Evolutionary conservation across 2,113 vertebrate genomes (phyloP).

Genomic region (Alouatta palliata): DNA sequence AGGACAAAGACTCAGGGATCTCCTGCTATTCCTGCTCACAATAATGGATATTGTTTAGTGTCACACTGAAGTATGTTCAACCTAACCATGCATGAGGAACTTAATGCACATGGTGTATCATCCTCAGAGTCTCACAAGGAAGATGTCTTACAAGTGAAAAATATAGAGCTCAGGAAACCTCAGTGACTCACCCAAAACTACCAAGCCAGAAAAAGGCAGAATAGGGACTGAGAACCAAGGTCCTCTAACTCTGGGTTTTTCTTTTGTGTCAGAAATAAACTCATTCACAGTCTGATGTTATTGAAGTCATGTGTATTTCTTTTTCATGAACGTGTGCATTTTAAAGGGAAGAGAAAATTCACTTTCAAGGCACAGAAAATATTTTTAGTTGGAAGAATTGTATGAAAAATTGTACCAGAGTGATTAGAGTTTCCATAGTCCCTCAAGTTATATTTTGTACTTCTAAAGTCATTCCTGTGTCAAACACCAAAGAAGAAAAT

Average conservation of each 20-base stretch:
- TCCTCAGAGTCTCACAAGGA: background rate
- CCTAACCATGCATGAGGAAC: rapidly evolving
- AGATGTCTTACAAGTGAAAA: background rate
- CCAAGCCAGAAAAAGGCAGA: background rate
- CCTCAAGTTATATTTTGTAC: slow-evolving; percentile 54
- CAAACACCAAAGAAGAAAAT: slow-evolving; percentile 54
- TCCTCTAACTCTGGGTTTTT: background rate
- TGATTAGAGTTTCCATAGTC: slow-evolving; percentile 41
- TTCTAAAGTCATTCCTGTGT: slow-evolving; percentile 45
- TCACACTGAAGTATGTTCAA: background rate
- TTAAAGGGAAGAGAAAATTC: slow-evolving; percentile 1
- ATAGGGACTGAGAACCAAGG: background rate
- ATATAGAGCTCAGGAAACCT: background rate
- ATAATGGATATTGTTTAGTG: background rate
- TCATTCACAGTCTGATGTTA: background rate
- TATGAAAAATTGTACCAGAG: slow-evolving; percentile 25
- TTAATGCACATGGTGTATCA: rapidly evolving
- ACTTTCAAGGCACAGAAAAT: slow-evolving; percentile 23
- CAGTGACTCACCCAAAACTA: background rate
- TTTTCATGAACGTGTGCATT: slow-evolving; percentile 3
- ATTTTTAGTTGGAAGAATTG: background rate
- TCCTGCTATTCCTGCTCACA: background rate
- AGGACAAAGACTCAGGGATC: background rate
- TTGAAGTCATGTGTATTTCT: background rate
- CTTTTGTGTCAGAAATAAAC: background rate